phyloP scores from a whole-genome alignment of 2,797 vertebrate species.

The Monodelphis domestica region DNA sequence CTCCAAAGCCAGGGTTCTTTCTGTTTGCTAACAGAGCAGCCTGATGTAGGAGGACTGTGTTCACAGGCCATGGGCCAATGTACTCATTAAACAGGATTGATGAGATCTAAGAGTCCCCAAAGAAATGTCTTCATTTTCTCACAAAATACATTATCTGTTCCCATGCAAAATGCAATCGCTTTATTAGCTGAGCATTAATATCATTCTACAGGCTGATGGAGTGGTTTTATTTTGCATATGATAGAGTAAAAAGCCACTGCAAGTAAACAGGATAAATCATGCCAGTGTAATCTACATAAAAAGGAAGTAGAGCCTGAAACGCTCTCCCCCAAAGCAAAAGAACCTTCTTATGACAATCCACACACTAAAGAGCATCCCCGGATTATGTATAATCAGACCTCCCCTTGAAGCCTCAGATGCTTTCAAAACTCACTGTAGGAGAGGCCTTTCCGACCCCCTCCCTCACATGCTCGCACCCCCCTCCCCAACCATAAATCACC shows the following conservation, averaged over 20 bases:
- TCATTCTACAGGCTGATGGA: conserved; percentile 53
- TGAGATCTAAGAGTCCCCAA: conserved; percentile 53
- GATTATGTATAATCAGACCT: not conserved
- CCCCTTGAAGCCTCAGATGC: not conserved
- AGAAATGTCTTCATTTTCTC: conserved; percentile 69
- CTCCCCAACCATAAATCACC: not conserved
- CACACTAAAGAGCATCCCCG: not conserved
- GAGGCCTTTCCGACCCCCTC: not conserved
- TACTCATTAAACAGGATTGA: conserved; percentile 70
- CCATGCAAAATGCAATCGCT: conserved; percentile 75
- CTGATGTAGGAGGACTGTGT: not conserved
- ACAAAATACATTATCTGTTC: conserved; percentile 69
- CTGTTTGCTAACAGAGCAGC: not conserved
- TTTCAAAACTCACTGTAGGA: not conserved
- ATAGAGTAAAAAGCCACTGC: conserved; percentile 51
- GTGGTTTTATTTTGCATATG: conserved; percentile 52
- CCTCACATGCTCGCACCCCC: not conserved
- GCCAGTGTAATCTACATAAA: conserved; percentile 24
- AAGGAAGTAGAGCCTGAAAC: not conserved
- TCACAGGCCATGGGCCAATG: conserved; percentile 36
- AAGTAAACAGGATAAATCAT: conserved; percentile 57
- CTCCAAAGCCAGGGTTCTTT: not conserved
- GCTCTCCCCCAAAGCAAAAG: conserved; percentile 11
- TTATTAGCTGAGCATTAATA: conserved; percentile 68
- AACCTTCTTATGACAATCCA: not conserved